phyloP scores from a whole-genome alignment of 1,140 invertebrate genomes.

The Ceratina japonica region DNA sequence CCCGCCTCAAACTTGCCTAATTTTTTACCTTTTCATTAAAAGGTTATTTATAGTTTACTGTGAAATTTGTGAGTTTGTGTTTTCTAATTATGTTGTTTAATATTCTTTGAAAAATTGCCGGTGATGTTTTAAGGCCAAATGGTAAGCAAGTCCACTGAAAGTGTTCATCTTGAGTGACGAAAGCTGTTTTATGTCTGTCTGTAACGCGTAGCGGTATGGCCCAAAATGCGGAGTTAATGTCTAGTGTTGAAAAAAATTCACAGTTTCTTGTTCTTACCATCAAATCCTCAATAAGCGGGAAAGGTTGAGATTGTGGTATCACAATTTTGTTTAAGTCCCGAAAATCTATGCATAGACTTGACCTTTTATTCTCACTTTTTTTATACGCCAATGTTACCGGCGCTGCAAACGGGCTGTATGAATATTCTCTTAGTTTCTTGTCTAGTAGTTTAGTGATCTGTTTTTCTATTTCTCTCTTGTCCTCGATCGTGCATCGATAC shows the following conservation, averaged over 20 bases:
- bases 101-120: conserved; percentile 37
- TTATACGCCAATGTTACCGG: conserved; percentile 5
- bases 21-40: too few relatives aligned
- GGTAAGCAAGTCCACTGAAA: conserved; percentile 33
- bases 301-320: too few relatives aligned
- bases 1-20: too few relatives aligned
- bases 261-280: too few relatives aligned
- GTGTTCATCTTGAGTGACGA: conserved; percentile 22
- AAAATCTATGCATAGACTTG: conserved; percentile 62
- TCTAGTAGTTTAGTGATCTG: too few relatives aligned
- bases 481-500: too few relatives aligned
- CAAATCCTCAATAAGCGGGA: too few relatives aligned
- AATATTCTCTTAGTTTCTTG: too few relatives aligned
- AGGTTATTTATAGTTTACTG: conserved; percentile 55
- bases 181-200: conserved; percentile 25
- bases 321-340: too few relatives aligned
- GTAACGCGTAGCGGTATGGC: conserved; percentile 37
- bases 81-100: conserved; percentile 6
- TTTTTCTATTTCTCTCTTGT: too few relatives aligned
- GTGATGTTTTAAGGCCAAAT: conserved; percentile 32
- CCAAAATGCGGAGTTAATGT: conserved; percentile 64
- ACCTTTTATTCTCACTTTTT: conserved; percentile 54
- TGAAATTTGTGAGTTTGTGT: conserved; percentile 35
- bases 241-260: too few relatives aligned
- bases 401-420: too few relatives aligned